A percentile compares a stretch with the other conserved stretches of the same genome.
These are phyloP conservation scores for Onychostruthus taczanowskii DNA, from an alignment of 2,113 vertebrate species.

Conservation along the genomic window DNA sequence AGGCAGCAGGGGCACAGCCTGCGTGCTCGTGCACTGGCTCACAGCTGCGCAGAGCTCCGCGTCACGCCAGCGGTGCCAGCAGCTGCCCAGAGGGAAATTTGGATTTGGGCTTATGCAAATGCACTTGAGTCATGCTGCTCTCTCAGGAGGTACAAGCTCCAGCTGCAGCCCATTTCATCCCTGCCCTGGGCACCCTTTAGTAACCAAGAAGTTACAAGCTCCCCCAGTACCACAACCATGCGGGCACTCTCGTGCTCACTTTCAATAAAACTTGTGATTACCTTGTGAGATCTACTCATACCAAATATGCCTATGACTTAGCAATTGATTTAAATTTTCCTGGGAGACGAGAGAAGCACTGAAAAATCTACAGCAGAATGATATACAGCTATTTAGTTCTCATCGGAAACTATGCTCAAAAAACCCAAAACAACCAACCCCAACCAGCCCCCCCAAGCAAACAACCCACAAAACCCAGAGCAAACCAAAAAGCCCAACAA, in stretches of 20 bases:
- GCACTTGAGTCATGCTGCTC: neutral
- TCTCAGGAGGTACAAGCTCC: neutral
- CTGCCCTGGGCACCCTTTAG: neutral
- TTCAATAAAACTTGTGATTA: neutral
- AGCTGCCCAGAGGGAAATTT: neutral
- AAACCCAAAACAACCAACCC: neutral
- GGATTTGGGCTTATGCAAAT: neutral
- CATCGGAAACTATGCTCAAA: neutral
- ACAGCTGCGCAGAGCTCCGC: neutral
- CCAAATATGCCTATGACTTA: neutral
- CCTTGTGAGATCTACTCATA: neutral
- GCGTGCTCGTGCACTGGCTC: neutral
- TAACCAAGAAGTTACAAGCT: neutral
- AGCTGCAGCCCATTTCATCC: neutral
- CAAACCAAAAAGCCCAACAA: neutral
- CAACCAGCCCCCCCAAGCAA: neutral
- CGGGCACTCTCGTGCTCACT: accelerated
- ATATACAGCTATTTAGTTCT: neutral
- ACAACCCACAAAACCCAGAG: neutral
- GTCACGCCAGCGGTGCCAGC: neutral
- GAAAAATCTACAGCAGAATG: neutral
- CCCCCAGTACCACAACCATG: accelerated
- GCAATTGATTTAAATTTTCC: neutral
- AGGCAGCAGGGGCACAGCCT: neutral
- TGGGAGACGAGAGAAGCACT: neutral